These are phyloP conservation scores for Brachionus asplanchnoidis DNA, from an alignment of 1,140 invertebrate species.

Conservation along the genomic window DNA sequence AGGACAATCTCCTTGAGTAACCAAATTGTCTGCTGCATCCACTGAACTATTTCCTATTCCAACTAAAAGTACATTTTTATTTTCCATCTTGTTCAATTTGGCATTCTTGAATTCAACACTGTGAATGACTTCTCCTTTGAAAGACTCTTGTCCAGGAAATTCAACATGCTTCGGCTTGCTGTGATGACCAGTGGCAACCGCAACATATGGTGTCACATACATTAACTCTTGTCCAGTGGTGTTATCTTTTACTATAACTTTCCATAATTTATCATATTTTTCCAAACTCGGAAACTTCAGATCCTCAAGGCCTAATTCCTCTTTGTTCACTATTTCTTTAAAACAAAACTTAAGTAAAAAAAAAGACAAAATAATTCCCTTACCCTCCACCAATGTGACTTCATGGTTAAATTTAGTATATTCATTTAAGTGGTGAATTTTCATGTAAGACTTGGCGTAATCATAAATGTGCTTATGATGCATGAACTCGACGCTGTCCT, in stretches of 20 bases:
- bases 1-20: constrained; percentile 49
- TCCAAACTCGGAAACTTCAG: neutral
- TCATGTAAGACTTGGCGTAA: constrained; percentile 37
- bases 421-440: neutral
- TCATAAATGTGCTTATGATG: constrained; percentile 32
- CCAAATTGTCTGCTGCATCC: constrained; percentile 50
- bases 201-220: constrained; percentile 46
- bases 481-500: constrained; percentile 44
- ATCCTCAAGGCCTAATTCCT: neutral
- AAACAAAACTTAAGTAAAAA: neutral
- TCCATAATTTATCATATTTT: constrained; percentile 16
- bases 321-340: neutral
- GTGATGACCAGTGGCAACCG: constrained; percentile 53
- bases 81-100: constrained; percentile 47
- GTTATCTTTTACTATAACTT: neutral
- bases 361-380: neutral
- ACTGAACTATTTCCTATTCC: constrained; percentile 55
- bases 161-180: constrained; percentile 48
- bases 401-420: constrained; percentile 22
- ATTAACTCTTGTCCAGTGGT: constrained; percentile 37
- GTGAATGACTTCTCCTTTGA: constrained; percentile 52
- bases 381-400: constrained; percentile 26
- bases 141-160: constrained; percentile 50
- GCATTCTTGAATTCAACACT: constrained; percentile 52
- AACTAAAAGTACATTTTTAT: constrained; percentile 50